Conservation (phyloP, 2,888 invertebrate species). For the Platycnemis pennipes region DNA sequence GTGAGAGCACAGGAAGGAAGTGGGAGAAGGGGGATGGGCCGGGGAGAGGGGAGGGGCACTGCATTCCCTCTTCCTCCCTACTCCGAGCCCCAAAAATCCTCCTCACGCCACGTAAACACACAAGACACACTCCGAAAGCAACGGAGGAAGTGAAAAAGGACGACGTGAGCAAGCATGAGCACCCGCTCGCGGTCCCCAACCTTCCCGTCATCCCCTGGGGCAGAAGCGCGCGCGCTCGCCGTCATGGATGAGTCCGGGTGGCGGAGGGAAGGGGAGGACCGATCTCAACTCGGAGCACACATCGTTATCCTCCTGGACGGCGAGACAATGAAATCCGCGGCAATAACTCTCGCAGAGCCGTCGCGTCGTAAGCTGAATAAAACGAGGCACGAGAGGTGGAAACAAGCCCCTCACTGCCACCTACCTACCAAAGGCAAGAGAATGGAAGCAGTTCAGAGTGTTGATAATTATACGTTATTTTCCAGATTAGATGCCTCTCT, state of each 20-base stretch:
- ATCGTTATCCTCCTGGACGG: neutral
- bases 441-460: neutral
- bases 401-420: neutral
- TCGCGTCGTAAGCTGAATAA: neutral
- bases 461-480: neutral
- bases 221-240: too few species aligned
- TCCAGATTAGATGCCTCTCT: neutral
- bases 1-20: neutral
- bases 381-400: neutral
- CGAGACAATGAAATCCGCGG: neutral
- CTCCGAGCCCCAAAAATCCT: neutral
- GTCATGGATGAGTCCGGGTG: too few species aligned
- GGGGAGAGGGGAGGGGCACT: neutral
- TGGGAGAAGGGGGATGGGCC: neutral
- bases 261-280: neutral
- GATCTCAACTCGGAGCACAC: neutral
- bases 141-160: neutral
- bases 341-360: neutral
- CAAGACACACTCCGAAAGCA: neutral
- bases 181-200: neutral
- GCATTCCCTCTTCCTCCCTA: neutral
- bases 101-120: neutral
- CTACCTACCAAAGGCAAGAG: neutral
- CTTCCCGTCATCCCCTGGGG: too few species aligned
- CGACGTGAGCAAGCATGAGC: neutral